Percentiles rank a stretch among this genome's conserved stretches.
phyloP scores from a whole-genome alignment of 2,797 vertebrate genomes.

The Gallinago stenura region DNA sequence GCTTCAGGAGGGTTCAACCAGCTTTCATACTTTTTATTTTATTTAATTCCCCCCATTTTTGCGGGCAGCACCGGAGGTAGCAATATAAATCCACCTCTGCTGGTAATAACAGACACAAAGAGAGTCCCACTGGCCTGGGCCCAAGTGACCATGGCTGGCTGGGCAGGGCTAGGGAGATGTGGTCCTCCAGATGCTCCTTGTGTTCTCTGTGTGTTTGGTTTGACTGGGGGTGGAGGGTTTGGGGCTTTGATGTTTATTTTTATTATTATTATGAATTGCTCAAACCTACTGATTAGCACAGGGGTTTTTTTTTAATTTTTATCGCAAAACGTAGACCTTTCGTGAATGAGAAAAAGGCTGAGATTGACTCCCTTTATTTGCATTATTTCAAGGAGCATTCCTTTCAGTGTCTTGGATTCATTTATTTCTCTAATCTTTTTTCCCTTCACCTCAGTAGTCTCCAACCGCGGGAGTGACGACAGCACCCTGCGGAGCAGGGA shows the following conservation, averaged over 20 bases:
- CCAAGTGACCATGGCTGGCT: not conserved
- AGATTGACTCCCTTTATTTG: too few relatives aligned
- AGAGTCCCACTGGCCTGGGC: not conserved
- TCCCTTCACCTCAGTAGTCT: too few relatives aligned
- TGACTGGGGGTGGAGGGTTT: not conserved
- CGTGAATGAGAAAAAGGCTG: too few relatives aligned
- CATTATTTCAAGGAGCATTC: too few relatives aligned
- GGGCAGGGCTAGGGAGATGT: fast-evolving
- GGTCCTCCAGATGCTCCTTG: not conserved
- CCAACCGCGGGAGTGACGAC: too few relatives aligned
- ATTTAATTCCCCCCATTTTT: not conserved
- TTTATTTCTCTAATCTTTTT: too few relatives aligned
- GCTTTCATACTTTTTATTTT: not conserved
- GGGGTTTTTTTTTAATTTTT: not conserved
- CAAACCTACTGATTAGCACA: not conserved
- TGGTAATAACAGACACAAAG: not conserved
- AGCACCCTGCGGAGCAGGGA: not conserved
- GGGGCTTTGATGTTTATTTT: not conserved
- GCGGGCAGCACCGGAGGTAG: too few relatives aligned
- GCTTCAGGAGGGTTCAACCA: not conserved
- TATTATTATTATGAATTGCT: not conserved
- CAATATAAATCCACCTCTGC: not conserved
- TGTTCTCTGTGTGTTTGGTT: not conserved
- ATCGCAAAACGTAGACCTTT: too few relatives aligned
- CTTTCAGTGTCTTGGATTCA: too few relatives aligned